Percentiles rank a stretch among this genome's conserved stretches.
These are phyloP conservation scores for Propithecus coquereli DNA, from an alignment of 2,113 vertebrate species.

Conservation along the genomic window DNA sequence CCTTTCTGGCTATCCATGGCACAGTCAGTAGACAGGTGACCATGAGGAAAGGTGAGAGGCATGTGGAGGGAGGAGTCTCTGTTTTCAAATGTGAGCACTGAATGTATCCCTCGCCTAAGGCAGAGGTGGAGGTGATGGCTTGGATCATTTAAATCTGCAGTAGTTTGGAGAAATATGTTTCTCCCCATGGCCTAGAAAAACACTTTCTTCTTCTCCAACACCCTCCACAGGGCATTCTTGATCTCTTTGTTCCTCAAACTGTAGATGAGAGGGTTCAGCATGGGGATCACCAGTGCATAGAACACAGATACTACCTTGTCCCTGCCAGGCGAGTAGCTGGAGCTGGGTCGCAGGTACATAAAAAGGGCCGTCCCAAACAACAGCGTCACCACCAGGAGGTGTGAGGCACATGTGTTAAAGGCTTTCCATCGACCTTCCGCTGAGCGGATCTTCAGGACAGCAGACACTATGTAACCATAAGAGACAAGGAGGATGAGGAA, in stretches of 20 bases:
- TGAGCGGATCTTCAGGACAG: slow-evolving; percentile 41
- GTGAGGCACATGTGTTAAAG: slow-evolving; percentile 49
- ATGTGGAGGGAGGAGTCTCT: not conserved
- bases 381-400: slow-evolving; percentile 54
- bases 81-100: not conserved
- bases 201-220: slow-evolving; percentile 37
- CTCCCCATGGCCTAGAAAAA: not conserved
- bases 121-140: not conserved
- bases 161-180: not conserved
- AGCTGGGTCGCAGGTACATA: slow-evolving; percentile 71
- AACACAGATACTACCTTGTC: slow-evolving; percentile 72
- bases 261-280: slow-evolving; percentile 76
- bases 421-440: slow-evolving; percentile 48
- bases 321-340: slow-evolving; percentile 39
- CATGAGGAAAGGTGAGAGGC: not conserved
- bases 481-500: slow-evolving; percentile 63
- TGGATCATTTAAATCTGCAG: not conserved
- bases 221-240: slow-evolving; percentile 58
- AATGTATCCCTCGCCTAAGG: not conserved
- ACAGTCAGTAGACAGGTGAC: not conserved
- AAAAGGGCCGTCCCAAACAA: slow-evolving; percentile 68
- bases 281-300: slow-evolving; percentile 59
- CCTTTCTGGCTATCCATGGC: not conserved
- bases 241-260: slow-evolving; percentile 73
- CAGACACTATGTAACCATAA: slow-evolving; percentile 62